Evolutionary conservation across 2,888 invertebrate species (phyloP).

Genomic region (Thymelicus lineola): DNA sequence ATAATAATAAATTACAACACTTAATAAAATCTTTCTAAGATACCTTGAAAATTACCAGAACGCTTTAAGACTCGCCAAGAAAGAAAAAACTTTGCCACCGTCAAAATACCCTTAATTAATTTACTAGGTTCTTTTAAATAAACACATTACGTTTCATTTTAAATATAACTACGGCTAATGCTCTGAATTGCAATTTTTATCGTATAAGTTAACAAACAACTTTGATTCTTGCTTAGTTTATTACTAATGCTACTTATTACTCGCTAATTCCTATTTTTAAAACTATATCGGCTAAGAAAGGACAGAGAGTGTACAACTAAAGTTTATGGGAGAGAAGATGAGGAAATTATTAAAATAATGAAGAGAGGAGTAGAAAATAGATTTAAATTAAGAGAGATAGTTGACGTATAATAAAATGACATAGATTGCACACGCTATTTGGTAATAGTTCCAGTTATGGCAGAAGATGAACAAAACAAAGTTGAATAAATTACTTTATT

Average conservation of each 20-base stretch:
- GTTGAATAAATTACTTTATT: constrained; percentile 57
- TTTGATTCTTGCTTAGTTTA: constrained; percentile 66
- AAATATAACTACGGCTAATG: constrained; percentile 74
- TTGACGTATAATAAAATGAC: constrained; percentile 63
- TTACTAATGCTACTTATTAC: constrained; percentile 71
- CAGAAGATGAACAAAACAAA: constrained; percentile 40
- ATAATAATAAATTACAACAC: constrained; percentile 53
- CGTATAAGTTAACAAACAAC: constrained; percentile 82
- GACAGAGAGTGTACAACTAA: constrained; percentile 52
- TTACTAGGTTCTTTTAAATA: constrained; percentile 66
- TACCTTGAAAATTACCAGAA: constrained; percentile 51
- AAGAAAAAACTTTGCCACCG: constrained; percentile 63
- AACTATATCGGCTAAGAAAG: constrained; percentile 70
- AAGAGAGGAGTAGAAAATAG: constrained; percentile 36
- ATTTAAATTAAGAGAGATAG: constrained; percentile 21
- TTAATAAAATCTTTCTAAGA: constrained; percentile 47
- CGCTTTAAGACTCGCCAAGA: constrained; percentile 42
- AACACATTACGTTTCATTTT: constrained; percentile 68
- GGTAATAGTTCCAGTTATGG: constrained; percentile 38
- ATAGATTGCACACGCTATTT: constrained; percentile 48
- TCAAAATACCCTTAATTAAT: constrained; percentile 56
- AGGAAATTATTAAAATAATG: constrained; percentile 51
- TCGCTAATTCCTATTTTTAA: constrained; percentile 69
- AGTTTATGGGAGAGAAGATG: constrained; percentile 48
- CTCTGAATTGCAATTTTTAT: constrained; percentile 84